Conservation (phyloP, 2,888 invertebrate species). For the Diogma glabrata region DNA sequence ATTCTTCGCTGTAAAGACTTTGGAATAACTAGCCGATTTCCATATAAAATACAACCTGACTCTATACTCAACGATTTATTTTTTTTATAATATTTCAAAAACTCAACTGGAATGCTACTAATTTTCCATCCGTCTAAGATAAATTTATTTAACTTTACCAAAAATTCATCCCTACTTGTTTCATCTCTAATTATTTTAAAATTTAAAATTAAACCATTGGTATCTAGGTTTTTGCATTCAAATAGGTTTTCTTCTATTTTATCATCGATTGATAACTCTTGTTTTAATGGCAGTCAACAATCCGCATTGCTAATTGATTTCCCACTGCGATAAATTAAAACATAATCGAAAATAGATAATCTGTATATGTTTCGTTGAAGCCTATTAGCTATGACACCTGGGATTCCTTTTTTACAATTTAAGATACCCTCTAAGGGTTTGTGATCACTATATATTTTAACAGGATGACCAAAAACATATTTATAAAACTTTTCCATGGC, state of each 20-base stretch:
- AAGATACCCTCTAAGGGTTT: no score
- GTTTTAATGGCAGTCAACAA: no score
- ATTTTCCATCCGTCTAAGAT: background rate
- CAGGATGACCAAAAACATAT: no score
- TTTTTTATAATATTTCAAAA: background rate
- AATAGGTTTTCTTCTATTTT: background rate
- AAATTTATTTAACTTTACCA: background rate
- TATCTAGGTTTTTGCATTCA: no score
- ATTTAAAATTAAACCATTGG: no score
- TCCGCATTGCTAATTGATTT: conserved; percentile 22
- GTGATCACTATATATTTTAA: no score
- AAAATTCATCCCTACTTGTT: background rate
- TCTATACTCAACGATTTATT: background rate
- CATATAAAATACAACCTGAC: background rate
- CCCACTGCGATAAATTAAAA: conserved; percentile 23
- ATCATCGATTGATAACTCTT: conserved; percentile 16
- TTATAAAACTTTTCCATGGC: no score
- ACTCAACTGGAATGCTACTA: background rate
- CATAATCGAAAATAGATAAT: conserved; percentile 22
- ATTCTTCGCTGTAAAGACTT: background rate
- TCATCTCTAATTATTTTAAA: no score
- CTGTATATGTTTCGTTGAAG: conserved; percentile 23
- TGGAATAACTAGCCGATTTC: background rate
- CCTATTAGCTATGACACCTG: no score
- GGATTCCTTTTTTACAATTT: no score